Percentiles rank a stretch among this genome's conserved stretches.
Conservation (phyloP, 2,113 vertebrate species). For the Zosterops pallidus region DNA sequence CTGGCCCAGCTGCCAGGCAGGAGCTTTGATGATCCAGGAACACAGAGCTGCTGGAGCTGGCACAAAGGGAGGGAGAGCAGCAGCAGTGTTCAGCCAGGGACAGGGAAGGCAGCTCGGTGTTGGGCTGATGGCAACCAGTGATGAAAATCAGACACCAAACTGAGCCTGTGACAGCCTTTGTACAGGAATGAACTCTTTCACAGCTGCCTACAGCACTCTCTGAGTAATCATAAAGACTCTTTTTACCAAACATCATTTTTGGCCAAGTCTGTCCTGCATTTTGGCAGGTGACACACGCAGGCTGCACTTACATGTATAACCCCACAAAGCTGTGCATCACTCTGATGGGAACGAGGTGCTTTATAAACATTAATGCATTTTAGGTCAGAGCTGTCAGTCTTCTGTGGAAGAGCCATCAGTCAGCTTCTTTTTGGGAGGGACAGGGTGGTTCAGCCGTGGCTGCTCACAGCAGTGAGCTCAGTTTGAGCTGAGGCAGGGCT, state of each 20-base stretch:
- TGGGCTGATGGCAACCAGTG: background rate
- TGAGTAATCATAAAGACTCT: background rate
- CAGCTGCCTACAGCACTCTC: background rate
- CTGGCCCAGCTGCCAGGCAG: background rate
- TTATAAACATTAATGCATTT: background rate
- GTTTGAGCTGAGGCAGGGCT: background rate
- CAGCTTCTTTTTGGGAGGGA: background rate
- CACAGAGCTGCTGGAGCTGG: background rate
- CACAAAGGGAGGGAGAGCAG: background rate
- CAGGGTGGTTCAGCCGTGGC: background rate
- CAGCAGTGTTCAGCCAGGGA: rapidly evolving
- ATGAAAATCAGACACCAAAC: background rate
- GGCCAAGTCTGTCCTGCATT: background rate
- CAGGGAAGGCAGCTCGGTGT: background rate
- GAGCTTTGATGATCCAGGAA: background rate
- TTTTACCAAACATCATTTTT: background rate
- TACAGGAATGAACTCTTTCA: background rate
- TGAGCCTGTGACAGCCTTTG: background rate
- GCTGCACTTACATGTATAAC: background rate
- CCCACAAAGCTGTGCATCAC: background rate
- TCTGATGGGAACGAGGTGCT: background rate
- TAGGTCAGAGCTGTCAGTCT: background rate
- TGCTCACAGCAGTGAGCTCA: background rate
- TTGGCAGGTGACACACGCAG: background rate
- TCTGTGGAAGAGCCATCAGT: background rate